phyloP scores from a whole-genome alignment of 2,797 vertebrate genomes.

The Acanthurus lineatus region DNA sequence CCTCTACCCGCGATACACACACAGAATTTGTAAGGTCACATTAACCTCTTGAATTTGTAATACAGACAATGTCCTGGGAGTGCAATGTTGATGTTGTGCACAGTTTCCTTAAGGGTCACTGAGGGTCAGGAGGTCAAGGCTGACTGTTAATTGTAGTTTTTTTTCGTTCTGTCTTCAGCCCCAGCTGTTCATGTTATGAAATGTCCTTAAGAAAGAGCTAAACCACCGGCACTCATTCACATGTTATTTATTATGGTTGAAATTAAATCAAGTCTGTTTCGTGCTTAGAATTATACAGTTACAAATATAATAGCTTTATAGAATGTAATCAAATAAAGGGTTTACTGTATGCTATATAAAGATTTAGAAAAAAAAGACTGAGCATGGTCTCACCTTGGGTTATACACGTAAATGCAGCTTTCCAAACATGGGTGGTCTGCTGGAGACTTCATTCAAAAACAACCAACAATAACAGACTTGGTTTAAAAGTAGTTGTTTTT shows the following conservation, averaged over 20 bases:
- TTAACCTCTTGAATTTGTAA: conserved; percentile 34
- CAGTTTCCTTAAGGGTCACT: neutral
- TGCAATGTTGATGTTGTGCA: conserved; percentile 2
- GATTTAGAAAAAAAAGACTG: neutral
- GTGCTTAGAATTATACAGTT: neutral
- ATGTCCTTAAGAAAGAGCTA: neutral
- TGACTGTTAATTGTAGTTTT: neutral
- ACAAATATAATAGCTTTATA: neutral
- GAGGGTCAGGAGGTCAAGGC: neutral
- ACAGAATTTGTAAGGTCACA: conserved; percentile 24
- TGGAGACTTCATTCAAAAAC: neutral
- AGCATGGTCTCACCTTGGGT: neutral
- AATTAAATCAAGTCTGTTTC: neutral
- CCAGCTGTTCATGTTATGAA: neutral
- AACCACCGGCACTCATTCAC: too few relatives aligned
- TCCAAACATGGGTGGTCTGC: neutral
- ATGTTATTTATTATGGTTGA: neutral
- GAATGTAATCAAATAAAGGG: neutral
- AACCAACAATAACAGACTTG: neutral
- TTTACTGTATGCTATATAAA: neutral
- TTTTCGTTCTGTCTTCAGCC: neutral
- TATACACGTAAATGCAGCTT: neutral
- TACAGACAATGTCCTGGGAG: conserved; percentile 24
- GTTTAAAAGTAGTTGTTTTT: conserved; percentile 26
- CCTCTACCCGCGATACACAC: conserved; percentile 32